Evolutionary conservation across 1,140 invertebrate genomes (phyloP).

Genomic region (Brachionus asplanchnoidis): DNA sequence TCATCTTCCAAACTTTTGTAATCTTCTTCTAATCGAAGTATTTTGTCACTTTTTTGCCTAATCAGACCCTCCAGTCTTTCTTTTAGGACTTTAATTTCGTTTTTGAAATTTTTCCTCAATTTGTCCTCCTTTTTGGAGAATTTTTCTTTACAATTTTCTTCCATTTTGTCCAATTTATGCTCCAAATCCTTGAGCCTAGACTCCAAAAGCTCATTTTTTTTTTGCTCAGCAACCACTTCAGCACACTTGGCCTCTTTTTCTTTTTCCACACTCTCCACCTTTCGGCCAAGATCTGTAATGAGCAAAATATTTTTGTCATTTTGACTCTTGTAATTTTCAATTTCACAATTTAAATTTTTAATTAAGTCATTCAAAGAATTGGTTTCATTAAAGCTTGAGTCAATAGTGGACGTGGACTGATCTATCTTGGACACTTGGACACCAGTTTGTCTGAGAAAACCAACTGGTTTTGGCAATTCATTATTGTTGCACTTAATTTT

Average conservation of each 20-base stretch:
- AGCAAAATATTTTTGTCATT: slow-evolving; percentile 1
- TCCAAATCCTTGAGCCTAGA: background rate
- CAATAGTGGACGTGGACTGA: background rate
- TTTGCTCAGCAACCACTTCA: background rate
- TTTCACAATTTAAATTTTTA: background rate
- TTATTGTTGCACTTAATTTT: background rate
- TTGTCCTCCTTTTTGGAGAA: background rate
- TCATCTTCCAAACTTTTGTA: slow-evolving; percentile 37
- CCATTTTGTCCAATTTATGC: background rate
- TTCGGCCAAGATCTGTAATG: background rate
- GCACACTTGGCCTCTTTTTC: background rate
- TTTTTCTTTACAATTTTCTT: background rate
- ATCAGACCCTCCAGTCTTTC: background rate
- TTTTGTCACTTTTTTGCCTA: slow-evolving; percentile 12
- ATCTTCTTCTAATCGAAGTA: background rate
- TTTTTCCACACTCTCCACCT: background rate
- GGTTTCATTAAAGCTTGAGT: background rate
- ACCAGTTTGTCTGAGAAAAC: background rate
- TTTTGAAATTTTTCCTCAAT: background rate
- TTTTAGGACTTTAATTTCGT: background rate
- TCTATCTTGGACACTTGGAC: background rate
- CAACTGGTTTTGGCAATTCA: background rate
- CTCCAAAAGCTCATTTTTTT: background rate
- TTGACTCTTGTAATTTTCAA: background rate
- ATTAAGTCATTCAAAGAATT: background rate